phyloP scores from a whole-genome alignment of 2,797 vertebrate species.

The Pangasius larnaudii region DNA sequence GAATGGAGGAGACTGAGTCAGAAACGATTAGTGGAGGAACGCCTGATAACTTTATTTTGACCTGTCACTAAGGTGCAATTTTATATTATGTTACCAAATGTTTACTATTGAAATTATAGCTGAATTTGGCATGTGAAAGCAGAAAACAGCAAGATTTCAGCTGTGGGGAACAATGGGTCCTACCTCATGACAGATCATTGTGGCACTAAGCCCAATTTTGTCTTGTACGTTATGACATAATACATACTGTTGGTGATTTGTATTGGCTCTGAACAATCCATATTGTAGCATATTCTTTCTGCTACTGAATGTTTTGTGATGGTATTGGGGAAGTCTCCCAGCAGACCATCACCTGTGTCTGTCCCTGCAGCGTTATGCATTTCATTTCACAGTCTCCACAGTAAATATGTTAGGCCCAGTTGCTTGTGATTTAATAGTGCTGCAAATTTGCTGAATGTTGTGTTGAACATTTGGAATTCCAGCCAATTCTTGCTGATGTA shows the following conservation, averaged over 20 bases:
- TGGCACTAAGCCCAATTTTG: conserved; percentile 34
- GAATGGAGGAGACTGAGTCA: conserved; percentile 44
- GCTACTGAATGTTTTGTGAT: not conserved
- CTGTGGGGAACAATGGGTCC: conserved; percentile 19
- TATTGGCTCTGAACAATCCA: conserved; percentile 9
- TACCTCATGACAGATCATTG: conserved; percentile 10
- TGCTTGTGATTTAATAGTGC: not conserved
- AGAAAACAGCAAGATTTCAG: conserved; percentile 26
- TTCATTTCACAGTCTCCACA: not conserved
- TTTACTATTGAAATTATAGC: conserved; percentile 1
- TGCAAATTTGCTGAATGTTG: not conserved
- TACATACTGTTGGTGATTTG: conserved; percentile 7
- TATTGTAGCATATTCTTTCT: conserved; percentile 30
- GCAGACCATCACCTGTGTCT: not conserved
- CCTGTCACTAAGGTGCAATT: conserved; percentile 38
- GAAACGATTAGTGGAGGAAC: conserved; percentile 30
- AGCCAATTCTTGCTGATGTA: not conserved
- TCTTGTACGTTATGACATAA: conserved; percentile 27
- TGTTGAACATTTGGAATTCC: not conserved
- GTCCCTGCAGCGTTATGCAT: not conserved
- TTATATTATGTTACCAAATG: conserved; percentile 40
- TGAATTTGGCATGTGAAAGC: conserved; percentile 32
- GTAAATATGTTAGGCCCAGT: not conserved
- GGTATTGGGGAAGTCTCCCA: not conserved
- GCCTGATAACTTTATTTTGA: conserved; percentile 48